A percentile compares a stretch with the other conserved stretches of the same genome.
phyloP scores from a whole-genome alignment of 1,140 invertebrate species.

The Nephotettix cincticeps region DNA sequence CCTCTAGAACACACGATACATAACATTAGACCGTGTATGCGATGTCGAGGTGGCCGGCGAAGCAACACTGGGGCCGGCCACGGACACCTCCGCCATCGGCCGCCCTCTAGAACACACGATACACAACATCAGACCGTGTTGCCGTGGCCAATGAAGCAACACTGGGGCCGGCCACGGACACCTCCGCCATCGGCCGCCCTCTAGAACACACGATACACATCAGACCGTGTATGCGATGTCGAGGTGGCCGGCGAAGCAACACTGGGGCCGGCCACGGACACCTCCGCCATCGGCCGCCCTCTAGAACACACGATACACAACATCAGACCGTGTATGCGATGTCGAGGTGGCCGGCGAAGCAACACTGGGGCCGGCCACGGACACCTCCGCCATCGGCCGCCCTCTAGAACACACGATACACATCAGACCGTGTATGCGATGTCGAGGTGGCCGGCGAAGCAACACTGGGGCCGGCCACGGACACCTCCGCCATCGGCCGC shows the following conservation, averaged over 20 bases:
- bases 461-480: not conserved
- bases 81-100: conserved; percentile 14
- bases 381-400: conserved; percentile 17
- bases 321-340: conserved; percentile 13
- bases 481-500: conserved; percentile 17
- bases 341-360: no score
- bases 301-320: conserved; percentile 14
- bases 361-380: not conserved
- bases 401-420: conserved; percentile 16
- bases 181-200: conserved; percentile 20
- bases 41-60: not conserved
- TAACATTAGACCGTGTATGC: not conserved
- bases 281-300: conserved; percentile 20
- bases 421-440: conserved; percentile 13
- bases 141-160: no score
- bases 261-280: not conserved
- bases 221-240: conserved; percentile 14
- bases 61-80: not conserved
- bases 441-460: no score
- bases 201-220: conserved; percentile 14
- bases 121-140: not conserved
- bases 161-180: not conserved
- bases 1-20: conserved; percentile 9
- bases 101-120: conserved; percentile 6
- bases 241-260: no score